phyloP scores from a whole-genome alignment of 2,113 vertebrate genomes.

The Pristiophorus japonicus region DNA sequence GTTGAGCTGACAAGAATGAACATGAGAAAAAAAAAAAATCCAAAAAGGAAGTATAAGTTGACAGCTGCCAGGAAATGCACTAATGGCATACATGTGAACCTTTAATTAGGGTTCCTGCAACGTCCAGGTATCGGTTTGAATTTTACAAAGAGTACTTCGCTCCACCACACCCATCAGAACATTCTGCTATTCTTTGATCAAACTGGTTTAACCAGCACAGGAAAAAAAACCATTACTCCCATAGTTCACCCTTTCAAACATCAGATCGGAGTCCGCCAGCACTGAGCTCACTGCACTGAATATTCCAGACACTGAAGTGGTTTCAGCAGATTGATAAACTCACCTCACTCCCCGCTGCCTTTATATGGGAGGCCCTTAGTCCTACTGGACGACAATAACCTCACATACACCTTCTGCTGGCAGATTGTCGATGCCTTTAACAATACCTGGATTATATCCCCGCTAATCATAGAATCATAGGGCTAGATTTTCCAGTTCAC shows the following conservation, averaged over 20 bases:
- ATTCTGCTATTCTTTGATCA: background rate
- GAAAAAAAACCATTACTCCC: background rate
- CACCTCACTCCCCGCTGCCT: background rate
- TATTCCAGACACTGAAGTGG: background rate
- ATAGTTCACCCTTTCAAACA: background rate
- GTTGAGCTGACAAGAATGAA: too few species aligned
- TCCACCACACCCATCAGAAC: background rate
- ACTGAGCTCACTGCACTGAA: background rate
- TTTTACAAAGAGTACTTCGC: background rate
- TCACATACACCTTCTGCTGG: background rate
- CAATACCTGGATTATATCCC: background rate
- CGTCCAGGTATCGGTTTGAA: background rate
- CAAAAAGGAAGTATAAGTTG: background rate
- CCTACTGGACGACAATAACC: background rate
- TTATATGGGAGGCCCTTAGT: background rate
- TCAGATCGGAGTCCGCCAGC: too few species aligned
- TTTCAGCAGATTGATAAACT: background rate
- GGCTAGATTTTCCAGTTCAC: too few species aligned
- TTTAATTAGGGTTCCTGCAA: background rate
- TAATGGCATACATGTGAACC: background rate
- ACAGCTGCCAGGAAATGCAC: background rate
- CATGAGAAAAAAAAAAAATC: too few species aligned
- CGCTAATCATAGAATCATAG: too few species aligned
- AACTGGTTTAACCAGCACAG: background rate
- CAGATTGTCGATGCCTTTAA: too few species aligned